Evolutionary conservation across 2,888 invertebrate species (phyloP), one percentile per base, ranked within the genome.

Genomic region (Julus scandinavius): DNA sequence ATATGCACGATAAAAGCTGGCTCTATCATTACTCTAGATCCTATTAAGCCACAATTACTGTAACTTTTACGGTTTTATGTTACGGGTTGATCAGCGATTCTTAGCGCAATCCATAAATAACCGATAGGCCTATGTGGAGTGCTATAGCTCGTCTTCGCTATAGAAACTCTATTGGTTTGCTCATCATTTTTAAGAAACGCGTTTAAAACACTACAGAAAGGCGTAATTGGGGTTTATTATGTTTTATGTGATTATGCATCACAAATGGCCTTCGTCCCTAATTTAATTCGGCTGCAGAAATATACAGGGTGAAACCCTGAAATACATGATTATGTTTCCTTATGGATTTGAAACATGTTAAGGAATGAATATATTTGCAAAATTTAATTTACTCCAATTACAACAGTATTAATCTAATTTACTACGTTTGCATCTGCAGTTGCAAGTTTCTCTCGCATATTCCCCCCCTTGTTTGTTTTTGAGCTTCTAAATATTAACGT

Each of bases 161-260:
- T 6, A 54, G 49, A 17, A 13, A 7, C 17, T n/a, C 58, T 63
- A n/a, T n/a, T 6, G 17, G 58, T 63, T 29, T n/a, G 58, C n/a
- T 17, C 58, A 17, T n/a, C 2, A n/a, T 63, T 63, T 63, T 63
- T n/a, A 63, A 63, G 58, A 63, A 63, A 63, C n/a, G n/a, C 58
- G 58, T 63, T 63, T 63, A 63, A n/a, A 63, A 63, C 58, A n/a
- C n/a, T 63, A n/a, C 58, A 63, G 58, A 63, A 63, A 63, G 58
- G n/a, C 58, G 58, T 63, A 63, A 63, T 63, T 63, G 58, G 58
- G 58, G 58, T 63, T 63, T 63, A 63, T 63, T 63, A 63, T 63
- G n/a, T 63, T 63, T 63, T 63, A 63, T 63, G 58, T n/a, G 58
- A 63, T 63, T n/a, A 63, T 63, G 58, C 58, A 63, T 63, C 58